A percentile compares a stretch with the other conserved stretches of the same genome.
Conservation (phyloP, 2,797 vertebrate genomes). For the Pseudotriccus pelzelni region DNA sequence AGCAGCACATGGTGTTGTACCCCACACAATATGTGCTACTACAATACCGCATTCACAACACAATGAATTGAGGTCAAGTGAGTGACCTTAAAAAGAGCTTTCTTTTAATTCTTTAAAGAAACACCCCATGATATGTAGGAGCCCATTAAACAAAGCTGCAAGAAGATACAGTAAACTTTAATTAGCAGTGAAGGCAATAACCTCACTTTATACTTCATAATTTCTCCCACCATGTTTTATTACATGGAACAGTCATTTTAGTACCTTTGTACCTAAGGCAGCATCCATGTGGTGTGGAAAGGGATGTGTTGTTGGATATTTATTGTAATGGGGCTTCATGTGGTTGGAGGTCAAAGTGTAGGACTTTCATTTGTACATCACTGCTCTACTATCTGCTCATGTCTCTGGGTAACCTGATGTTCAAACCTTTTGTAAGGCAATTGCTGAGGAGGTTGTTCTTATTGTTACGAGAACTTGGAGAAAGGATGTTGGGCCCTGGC, state of each 20-base stretch:
- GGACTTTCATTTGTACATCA: conserved; percentile 72
- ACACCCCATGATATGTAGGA: conserved; percentile 61
- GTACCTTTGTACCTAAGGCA: conserved; percentile 72
- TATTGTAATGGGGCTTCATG: conserved; percentile 72
- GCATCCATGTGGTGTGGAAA: conserved; percentile 67
- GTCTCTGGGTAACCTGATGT: conserved; percentile 70
- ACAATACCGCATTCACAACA: conserved; percentile 67
- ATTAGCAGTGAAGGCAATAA: conserved; percentile 72
- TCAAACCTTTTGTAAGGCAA: conserved; percentile 71
- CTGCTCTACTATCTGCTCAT: conserved; percentile 66
- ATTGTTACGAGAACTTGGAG: conserved; percentile 63
- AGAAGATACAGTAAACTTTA: conserved; percentile 73
- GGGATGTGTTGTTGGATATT: conserved; percentile 70
- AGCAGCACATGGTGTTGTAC: conserved; percentile 72
- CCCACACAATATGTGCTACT: conserved; percentile 69
- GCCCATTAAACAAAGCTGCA: conserved; percentile 71
- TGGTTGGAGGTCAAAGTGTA: conserved; percentile 70
- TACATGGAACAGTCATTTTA: conserved; percentile 70
- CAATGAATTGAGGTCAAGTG: conserved; percentile 69
- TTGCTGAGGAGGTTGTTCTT: conserved; percentile 72
- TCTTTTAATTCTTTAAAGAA: conserved; percentile 72
- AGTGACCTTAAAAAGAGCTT: conserved; percentile 71
- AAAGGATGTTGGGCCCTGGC: conserved; percentile 64
- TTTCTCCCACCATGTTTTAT: conserved; percentile 71
- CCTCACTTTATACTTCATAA: conserved; percentile 69